Percentiles rank a stretch among this genome's conserved stretches.
These are phyloP conservation scores for Aphaenogaster rudis DNA, from an alignment of 1,140 invertebrate genomes.

Conservation along the genomic window DNA sequence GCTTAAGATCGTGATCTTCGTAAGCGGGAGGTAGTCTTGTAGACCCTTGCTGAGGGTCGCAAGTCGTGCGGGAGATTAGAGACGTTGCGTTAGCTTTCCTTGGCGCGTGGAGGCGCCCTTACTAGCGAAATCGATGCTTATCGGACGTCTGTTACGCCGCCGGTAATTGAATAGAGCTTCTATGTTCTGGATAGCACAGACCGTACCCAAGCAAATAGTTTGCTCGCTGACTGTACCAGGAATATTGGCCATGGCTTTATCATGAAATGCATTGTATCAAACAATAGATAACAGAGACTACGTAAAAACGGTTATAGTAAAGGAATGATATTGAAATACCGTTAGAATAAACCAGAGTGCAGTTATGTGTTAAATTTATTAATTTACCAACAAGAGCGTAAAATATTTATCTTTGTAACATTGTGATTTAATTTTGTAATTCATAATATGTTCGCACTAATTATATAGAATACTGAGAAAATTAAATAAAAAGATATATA, in stretches of 20 bases:
- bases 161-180: constrained; percentile 60
- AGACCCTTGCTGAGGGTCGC: constrained; percentile 28
- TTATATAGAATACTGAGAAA: not conserved
- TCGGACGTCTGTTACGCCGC: constrained; percentile 46
- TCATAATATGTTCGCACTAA: not conserved
- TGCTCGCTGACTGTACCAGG: constrained; percentile 22
- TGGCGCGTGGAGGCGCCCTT: constrained; percentile 48
- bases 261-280: constrained; percentile 37
- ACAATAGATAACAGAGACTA: not conserved
- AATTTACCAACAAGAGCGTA: not conserved
- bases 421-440: not conserved
- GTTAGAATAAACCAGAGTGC: not conserved
- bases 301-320: not conserved
- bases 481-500: not conserved
- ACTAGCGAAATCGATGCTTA: constrained; percentile 55
- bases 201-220: constrained; percentile 53
- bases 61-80: constrained; percentile 51
- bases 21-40: constrained; percentile 10
- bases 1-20: constrained; percentile 40
- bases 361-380: not conserved
- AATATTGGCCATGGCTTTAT: constrained; percentile 50
- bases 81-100: constrained; percentile 53
- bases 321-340: constrained; percentile 16
- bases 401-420: not conserved
- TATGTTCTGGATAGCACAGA: constrained; percentile 44